Conservation (phyloP, 2,113 vertebrate genomes). For the Motacilla tschutschensis region DNA sequence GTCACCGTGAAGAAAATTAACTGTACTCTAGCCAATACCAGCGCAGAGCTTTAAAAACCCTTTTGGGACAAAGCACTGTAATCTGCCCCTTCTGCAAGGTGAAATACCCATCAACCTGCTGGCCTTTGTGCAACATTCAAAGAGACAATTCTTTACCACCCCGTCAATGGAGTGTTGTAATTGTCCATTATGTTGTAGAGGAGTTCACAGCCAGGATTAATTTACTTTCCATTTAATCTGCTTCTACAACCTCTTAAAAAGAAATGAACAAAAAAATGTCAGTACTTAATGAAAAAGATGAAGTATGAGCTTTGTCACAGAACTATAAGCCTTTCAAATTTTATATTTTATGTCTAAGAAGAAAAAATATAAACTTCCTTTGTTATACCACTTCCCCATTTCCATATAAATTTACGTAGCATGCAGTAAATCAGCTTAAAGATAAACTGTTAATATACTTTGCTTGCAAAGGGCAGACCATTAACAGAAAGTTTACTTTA, state of each 20-base stretch:
- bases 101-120: neutral
- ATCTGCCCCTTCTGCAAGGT: neutral
- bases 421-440: conserved; percentile 21
- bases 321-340: neutral
- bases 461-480: conserved; percentile 32
- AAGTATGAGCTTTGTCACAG: neutral
- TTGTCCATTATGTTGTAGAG: neutral
- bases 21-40: neutral
- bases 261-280: neutral
- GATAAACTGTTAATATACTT: conserved; percentile 22
- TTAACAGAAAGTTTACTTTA: conserved; percentile 63
- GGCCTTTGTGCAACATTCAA: neutral
- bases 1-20: neutral
- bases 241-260: neutral
- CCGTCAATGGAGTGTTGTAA: neutral
- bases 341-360: neutral
- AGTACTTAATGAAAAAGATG: neutral
- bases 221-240: neutral
- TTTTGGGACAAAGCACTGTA: neutral
- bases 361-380: neutral
- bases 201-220: neutral
- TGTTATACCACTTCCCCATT: neutral
- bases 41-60: neutral
- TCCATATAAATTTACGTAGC: neutral
- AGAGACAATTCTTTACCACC: neutral